These are phyloP conservation scores for Phaonia tiefii DNA, from an alignment of 2,888 invertebrate genomes.

Conservation along the genomic window DNA sequence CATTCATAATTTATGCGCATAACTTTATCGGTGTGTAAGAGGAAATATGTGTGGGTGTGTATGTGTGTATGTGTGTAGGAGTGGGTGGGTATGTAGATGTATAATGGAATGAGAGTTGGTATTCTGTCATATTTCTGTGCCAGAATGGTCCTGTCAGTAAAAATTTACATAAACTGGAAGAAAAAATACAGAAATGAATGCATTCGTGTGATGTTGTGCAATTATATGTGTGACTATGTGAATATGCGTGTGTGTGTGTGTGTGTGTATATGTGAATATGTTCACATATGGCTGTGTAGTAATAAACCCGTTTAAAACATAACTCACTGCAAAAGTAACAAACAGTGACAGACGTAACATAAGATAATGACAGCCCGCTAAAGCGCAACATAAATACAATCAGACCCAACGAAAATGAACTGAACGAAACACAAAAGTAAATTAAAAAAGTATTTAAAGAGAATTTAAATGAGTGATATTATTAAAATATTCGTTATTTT, in stretches of 20 bases:
- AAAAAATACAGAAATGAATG: slow-evolving; percentile 22
- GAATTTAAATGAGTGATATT: slow-evolving; percentile 13
- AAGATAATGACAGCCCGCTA: slow-evolving; percentile 51
- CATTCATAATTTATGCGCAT: slow-evolving; percentile 64
- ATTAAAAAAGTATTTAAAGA: slow-evolving; percentile 31
- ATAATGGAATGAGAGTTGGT: background rate
- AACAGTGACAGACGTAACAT: slow-evolving; percentile 39
- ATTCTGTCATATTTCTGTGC: slow-evolving; percentile 20
- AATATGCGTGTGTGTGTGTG: slow-evolving; percentile 30
- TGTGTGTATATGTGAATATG: slow-evolving; percentile 30
- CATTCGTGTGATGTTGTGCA: slow-evolving; percentile 1
- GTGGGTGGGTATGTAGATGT: slow-evolving; percentile 21
- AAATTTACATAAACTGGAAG: slow-evolving; percentile 55
- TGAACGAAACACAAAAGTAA: slow-evolving; percentile 22
- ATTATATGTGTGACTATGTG: slow-evolving; percentile 3
- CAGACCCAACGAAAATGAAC: background rate
- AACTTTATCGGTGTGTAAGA: slow-evolving; percentile 46
- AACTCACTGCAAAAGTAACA: slow-evolving; percentile 44
- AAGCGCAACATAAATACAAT: slow-evolving; percentile 6
- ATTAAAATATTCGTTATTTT: slow-evolving; percentile 27
- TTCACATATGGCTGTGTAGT: slow-evolving; percentile 13
- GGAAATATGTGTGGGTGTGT: slow-evolving; percentile 30
- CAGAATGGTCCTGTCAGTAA: slow-evolving; percentile 22
- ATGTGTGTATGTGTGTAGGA: slow-evolving; percentile 1
- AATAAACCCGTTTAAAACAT: slow-evolving; percentile 51